Evolutionary conservation across 2,888 invertebrate genomes (phyloP).

Genomic region (Drepana falcataria): DNA sequence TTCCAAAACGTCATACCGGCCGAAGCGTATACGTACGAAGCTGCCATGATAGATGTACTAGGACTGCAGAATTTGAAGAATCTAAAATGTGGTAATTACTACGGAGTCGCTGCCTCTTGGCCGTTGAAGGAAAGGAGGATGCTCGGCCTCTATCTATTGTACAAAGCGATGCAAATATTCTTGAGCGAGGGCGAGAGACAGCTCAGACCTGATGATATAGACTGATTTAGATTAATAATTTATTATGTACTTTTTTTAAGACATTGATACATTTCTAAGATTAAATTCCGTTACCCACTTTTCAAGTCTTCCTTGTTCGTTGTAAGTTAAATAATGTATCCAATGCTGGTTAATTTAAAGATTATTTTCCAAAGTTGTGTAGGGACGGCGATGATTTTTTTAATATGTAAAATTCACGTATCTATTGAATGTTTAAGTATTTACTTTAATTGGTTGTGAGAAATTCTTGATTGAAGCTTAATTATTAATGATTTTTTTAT

Average conservation of each 20-base stretch:
- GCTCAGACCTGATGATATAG: constrained; percentile 86
- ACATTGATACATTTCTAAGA: too few relatives aligned
- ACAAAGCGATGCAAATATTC: constrained; percentile 90
- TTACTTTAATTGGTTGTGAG: constrained; percentile 13
- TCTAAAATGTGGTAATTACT: constrained; percentile 88
- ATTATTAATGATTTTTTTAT: background rate
- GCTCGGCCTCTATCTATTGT: constrained; percentile 88
- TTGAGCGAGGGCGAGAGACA: constrained; percentile 94
- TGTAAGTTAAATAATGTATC: too few relatives aligned
- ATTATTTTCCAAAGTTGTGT: too few relatives aligned
- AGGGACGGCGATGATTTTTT: too few relatives aligned
- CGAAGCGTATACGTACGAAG: constrained; percentile 96
- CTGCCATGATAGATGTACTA: constrained; percentile 94
- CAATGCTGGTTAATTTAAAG: too few relatives aligned
- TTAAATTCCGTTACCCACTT: too few relatives aligned
- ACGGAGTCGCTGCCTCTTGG: constrained; percentile 88
- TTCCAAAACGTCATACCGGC: constrained; percentile 94
- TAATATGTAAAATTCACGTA: too few relatives aligned
- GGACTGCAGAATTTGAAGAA: constrained; percentile 88
- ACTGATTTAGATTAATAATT: constrained; percentile 28
- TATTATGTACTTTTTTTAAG: background rate
- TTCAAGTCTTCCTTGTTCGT: too few relatives aligned
- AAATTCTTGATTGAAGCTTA: constrained; percentile 2
- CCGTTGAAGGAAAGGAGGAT: constrained; percentile 82
- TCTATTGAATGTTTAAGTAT: too few relatives aligned